Evolutionary conservation across 2,797 vertebrate genomes (phyloP).

Genomic region (Hippocampus kuda): DNA sequence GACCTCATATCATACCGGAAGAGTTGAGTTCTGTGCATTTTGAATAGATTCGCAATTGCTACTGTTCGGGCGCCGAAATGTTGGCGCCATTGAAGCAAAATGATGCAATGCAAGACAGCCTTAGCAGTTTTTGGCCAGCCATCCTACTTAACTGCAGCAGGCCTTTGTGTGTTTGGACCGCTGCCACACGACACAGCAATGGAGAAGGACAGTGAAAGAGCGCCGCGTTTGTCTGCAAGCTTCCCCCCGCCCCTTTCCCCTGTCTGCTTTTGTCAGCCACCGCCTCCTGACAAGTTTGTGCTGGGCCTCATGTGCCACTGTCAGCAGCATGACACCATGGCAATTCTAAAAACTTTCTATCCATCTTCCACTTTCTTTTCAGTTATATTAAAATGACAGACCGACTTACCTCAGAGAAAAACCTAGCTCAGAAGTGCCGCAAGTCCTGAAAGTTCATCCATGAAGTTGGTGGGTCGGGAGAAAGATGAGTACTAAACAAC

Average conservation of each 20-base stretch:
- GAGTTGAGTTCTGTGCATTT: not conserved
- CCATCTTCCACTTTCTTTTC: no score
- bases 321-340: slow-evolving; percentile 38
- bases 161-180: slow-evolving; percentile 41
- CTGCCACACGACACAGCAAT: slow-evolving; percentile 46
- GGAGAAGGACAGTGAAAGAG: slow-evolving; percentile 46
- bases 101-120: slow-evolving; percentile 31
- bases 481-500: no score
- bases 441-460: no score
- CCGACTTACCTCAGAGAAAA: no score
- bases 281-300: slow-evolving; percentile 16
- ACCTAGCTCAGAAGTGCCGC: no score
- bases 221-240: slow-evolving; percentile 3
- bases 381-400: no score
- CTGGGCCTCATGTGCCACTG: slow-evolving; percentile 28
- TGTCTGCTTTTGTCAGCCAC: slow-evolving; percentile 52
- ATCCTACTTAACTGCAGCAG: slow-evolving; percentile 30
- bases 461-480: no score
- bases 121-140: slow-evolving; percentile 37
- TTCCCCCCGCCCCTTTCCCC: slow-evolving; percentile 31
- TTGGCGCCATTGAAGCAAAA: slow-evolving; percentile 19
- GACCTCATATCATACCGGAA: no score
- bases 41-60: not conserved
- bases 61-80: not conserved
- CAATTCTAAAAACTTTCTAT: slow-evolving; percentile 3